Conservation (phyloP, 1,140 invertebrate species). For the Matsumurasca onukii region DNA sequence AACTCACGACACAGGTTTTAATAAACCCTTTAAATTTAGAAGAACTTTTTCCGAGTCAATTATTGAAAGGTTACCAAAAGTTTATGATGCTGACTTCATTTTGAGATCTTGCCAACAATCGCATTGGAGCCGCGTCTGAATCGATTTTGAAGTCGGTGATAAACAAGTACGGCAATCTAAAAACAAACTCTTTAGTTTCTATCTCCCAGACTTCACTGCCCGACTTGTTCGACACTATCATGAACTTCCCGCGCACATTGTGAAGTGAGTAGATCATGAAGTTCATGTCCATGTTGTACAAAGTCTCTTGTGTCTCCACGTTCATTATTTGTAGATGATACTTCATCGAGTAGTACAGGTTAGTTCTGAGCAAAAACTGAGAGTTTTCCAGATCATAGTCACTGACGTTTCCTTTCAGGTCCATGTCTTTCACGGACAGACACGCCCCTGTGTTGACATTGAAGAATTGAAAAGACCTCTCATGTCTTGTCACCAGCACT, state of each 20-base stretch:
- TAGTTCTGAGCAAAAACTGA: not conserved
- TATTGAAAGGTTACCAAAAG: constrained; percentile 11
- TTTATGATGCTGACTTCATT: constrained; percentile 13
- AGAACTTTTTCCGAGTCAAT: too few species aligned
- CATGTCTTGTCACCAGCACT: constrained; percentile 9
- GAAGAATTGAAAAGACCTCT: constrained; percentile 16
- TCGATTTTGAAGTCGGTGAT: constrained; percentile 14
- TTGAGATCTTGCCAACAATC: constrained; percentile 1
- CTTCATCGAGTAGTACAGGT: not conserved
- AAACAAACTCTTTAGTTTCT: not conserved
- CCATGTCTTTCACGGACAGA: constrained; percentile 8
- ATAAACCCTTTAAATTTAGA: too few species aligned
- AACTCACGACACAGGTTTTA: too few species aligned
- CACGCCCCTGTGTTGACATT: not conserved
- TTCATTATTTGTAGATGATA: not conserved
- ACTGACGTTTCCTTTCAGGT: not conserved
- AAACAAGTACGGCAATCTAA: constrained; percentile 15
- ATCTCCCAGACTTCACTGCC: constrained; percentile 15
- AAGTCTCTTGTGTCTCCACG: constrained; percentile 3
- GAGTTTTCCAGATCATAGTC: constrained; percentile 6
- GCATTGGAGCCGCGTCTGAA: not conserved
- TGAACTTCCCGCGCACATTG: constrained; percentile 6
- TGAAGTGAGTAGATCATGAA: constrained; percentile 10
- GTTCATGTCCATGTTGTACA: not conserved
- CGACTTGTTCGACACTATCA: constrained; percentile 5